Percentiles rank a stretch among this genome's conserved stretches.
phyloP scores from a whole-genome alignment of 2,113 vertebrate genomes.

The Hipposideros armiger region DNA sequence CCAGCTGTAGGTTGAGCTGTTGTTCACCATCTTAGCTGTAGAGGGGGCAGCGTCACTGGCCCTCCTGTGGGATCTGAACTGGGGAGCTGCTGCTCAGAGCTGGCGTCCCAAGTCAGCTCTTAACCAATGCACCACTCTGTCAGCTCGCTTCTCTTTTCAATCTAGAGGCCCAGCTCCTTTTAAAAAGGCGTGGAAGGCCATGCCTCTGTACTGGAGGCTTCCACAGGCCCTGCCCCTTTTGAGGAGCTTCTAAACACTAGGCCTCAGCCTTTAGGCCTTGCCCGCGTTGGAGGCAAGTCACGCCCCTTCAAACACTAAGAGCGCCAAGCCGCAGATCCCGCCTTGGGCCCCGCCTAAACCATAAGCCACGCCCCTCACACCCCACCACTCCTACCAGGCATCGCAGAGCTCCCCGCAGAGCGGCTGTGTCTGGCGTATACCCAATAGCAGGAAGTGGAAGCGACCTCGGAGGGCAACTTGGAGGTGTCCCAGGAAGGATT shows the following conservation, averaged over 20 bases:
- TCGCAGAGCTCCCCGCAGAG: slow-evolving; percentile 92
- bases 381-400: slow-evolving; percentile 87
- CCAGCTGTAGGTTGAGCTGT: too few relatives aligned
- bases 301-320: not conserved
- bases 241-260: not conserved
- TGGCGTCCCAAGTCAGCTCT: too few relatives aligned
- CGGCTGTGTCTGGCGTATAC: slow-evolving; percentile 80
- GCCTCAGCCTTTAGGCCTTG: not conserved
- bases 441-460: slow-evolving; percentile 85
- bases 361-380: not conserved
- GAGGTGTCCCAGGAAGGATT: slow-evolving; percentile 85
- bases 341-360: not conserved
- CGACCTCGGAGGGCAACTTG: slow-evolving; percentile 89
- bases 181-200: not conserved
- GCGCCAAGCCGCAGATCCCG: accelerated
- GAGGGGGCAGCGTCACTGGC: too few relatives aligned
- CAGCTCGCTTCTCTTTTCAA: not conserved
- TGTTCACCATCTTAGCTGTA: too few relatives aligned
- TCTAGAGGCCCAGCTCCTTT: not conserved
- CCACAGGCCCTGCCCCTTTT: not conserved
- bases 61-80: too few relatives aligned
- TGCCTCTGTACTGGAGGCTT: accelerated
- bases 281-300: not conserved
- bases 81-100: too few relatives aligned
- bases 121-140: too few relatives aligned